phyloP scores from a whole-genome alignment of 2,888 invertebrate species.

The Artemia sp. region DNA sequence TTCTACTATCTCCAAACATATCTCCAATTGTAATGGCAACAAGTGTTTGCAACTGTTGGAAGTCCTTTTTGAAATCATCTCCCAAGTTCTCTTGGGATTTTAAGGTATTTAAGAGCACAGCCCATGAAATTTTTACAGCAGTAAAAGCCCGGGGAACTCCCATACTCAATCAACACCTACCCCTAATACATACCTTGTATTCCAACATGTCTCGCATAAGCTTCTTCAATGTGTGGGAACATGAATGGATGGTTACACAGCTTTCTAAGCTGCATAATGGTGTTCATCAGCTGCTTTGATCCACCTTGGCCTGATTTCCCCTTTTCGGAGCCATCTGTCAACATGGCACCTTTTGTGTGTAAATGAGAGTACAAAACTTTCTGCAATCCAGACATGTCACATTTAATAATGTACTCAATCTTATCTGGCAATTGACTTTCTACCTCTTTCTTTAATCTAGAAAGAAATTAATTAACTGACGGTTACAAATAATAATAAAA shows the following conservation, averaged over 20 bases:
- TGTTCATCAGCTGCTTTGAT: constrained; percentile 94
- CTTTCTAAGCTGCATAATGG: constrained; percentile 93
- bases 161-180: no score
- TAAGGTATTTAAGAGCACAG: no score
- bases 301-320: constrained; percentile 88
- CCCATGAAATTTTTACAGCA: no score
- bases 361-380: constrained; percentile 87
- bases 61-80: no score
- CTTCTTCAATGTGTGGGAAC: constrained; percentile 96
- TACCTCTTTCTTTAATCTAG: constrained; percentile 95
- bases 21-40: no score
- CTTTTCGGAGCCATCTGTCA: constrained; percentile 90
- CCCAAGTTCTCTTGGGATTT: no score
- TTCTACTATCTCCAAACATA: no score
- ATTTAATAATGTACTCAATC: constrained; percentile 95
- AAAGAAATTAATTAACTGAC: constrained; percentile 36
- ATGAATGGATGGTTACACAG: constrained; percentile 99
- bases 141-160: no score
- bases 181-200: constrained; percentile 42
- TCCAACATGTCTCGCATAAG: constrained; percentile 80
- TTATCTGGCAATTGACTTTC: constrained; percentile 98
- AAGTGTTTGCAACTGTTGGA: no score
- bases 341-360: constrained; percentile 86
- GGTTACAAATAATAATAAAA: no score
- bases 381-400: constrained; percentile 96